Evolutionary conservation across 2,888 invertebrate genomes (phyloP).

Genomic region (Pheosia gnoma): DNA sequence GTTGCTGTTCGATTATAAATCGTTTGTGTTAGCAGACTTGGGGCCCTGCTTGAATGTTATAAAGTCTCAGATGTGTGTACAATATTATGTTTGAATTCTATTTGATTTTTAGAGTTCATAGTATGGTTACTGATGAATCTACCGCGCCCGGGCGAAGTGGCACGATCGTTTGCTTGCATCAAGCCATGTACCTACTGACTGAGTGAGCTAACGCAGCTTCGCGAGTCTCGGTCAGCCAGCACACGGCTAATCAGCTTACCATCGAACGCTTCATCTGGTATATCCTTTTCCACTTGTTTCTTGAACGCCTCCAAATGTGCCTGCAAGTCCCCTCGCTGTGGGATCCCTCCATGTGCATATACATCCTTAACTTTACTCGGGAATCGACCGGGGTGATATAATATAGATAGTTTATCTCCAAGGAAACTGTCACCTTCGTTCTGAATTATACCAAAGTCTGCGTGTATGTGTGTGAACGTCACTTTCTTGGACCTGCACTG

Average conservation of each 20-base stretch:
- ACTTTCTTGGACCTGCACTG: background rate
- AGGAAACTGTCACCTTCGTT: background rate
- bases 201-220: too few species aligned
- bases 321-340: background rate
- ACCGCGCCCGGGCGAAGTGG: too few species aligned
- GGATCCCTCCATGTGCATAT: background rate
- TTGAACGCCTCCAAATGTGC: background rate
- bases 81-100: too few species aligned
- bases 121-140: too few species aligned
- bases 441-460: background rate
- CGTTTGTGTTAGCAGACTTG: too few species aligned
- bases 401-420: background rate
- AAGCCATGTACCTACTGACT: too few species aligned
- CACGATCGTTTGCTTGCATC: too few species aligned
- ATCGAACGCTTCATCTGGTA: background rate
- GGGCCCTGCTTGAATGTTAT: too few species aligned
- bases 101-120: too few species aligned
- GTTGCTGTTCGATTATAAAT: too few species aligned
- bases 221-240: too few species aligned
- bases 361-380: background rate
- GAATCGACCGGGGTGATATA: background rate
- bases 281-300: background rate
- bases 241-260: background rate
- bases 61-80: too few species aligned
- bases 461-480: background rate